Evolutionary conservation across 2,113 vertebrate genomes (phyloP).

Genomic region (Gavia stellata): DNA sequence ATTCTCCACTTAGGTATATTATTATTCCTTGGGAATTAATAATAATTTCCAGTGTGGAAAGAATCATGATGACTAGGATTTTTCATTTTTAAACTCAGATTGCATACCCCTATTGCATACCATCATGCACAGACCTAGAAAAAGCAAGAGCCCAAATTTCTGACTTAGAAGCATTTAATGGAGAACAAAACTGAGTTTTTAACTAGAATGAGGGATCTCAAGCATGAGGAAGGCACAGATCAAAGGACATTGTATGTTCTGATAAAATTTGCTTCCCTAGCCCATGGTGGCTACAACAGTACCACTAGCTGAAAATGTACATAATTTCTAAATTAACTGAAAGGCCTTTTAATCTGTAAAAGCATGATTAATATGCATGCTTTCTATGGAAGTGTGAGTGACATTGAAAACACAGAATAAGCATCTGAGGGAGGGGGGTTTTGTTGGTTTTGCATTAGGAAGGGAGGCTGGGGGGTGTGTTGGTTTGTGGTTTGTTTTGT

Average conservation of each 20-base stretch:
- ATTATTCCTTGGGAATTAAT: neutral
- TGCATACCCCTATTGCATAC: neutral
- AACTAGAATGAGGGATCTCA: neutral
- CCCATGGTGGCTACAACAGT: neutral
- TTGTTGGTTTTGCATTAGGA: neutral
- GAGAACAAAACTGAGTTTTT: neutral
- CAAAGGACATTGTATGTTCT: neutral
- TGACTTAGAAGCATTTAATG: neutral
- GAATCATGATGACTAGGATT: accelerated
- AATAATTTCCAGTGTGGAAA: neutral
- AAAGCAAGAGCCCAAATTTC: neutral
- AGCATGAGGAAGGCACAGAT: neutral
- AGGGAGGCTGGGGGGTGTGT: neutral
- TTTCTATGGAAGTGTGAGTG: neutral
- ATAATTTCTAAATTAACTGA: neutral
- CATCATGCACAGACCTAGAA: neutral
- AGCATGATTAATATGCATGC: neutral
- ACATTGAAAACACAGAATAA: neutral
- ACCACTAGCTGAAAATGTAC: neutral
- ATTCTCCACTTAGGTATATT: neutral
- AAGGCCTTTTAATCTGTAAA: neutral
- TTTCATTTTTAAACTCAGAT: neutral
- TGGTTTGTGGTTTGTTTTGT: neutral
- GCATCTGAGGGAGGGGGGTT: neutral
- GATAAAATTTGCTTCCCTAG: neutral